Percentiles rank a stretch among this genome's conserved stretches.
Conservation (phyloP, 2,797 vertebrate genomes). For the Lepidocolaptes lacrymiger region DNA sequence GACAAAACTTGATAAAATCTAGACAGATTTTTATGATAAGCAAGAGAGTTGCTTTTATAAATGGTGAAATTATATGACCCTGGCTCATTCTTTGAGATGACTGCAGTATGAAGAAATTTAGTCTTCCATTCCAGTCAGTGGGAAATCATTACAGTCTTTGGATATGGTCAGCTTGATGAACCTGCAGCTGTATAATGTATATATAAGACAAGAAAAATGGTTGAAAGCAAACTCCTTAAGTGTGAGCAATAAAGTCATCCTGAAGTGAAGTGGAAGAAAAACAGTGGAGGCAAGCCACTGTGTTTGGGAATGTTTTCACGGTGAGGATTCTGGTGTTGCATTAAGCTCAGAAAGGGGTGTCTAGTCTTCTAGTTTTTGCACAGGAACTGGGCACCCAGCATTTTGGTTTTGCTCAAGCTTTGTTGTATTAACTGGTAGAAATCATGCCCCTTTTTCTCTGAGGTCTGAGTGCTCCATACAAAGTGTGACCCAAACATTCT, state of each 20-base stretch:
- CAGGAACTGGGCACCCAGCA: neutral
- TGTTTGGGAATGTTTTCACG: fast-evolving
- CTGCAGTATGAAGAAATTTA: neutral
- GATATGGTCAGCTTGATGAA: neutral
- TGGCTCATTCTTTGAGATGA: neutral
- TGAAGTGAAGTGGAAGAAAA: neutral
- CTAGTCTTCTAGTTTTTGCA: neutral
- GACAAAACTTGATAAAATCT: neutral
- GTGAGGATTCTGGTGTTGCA: neutral
- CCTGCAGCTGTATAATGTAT: neutral
- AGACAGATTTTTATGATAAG: neutral
- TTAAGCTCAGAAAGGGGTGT: neutral
- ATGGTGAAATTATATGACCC: neutral
- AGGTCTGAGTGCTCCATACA: neutral
- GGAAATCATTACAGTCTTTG: neutral
- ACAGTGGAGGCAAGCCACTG: neutral
- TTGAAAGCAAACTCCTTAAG: neutral
- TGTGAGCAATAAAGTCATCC: neutral
- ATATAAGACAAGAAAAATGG: neutral
- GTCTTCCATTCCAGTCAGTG: neutral
- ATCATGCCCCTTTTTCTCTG: neutral
- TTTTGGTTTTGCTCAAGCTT: neutral
- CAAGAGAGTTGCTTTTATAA: neutral
- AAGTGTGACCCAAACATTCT: neutral
- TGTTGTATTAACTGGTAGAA: neutral